Evolutionary conservation across 1,140 invertebrate genomes (phyloP), one percentile per base, ranked within the genome.

Genomic region (Elymnias hypermnestra): DNA sequence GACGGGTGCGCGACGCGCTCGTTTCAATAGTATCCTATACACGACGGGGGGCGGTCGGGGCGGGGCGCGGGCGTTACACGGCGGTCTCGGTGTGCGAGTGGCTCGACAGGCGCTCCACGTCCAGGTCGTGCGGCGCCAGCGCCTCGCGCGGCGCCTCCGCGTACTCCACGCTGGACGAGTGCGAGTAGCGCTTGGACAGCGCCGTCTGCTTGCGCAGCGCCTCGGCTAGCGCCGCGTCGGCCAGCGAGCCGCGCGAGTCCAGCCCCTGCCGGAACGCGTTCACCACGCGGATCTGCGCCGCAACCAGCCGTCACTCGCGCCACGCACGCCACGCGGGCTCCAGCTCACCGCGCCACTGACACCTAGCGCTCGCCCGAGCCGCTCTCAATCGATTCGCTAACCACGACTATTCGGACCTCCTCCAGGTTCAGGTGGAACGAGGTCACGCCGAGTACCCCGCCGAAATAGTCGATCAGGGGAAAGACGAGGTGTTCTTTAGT

Each of bases 241-340:
- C 94, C 88, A 94, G 94, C 88, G 98, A 96, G 81, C 94, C 93
- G 78, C 95, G 94, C 88, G 94, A 91, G 90, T 98, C 97, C 89
- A 98, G 91, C 85, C 96, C 97, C 92, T 98, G 96, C 87, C 97
- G 96, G 91, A 98, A 98, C 89, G 97, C 97, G 91, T 98, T 98
- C 89, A 98, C 96, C 91, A 98, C 97, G 90, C 97, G 96, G 88
- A 98, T 98, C 96, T 83, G 74, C 77, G 53, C 54, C 28, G 14
- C 33, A 57, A 49, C 49, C 26, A 18, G 39, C 51, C 45, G 14
- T 41, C 10, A 38, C 26, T 21, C 18, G 25, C 46, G 25, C 28
- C 33, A 36, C 52, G 13, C 59, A 15, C 52, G 33, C 53, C 13
- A 21, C 29, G 18, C 49, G 25, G 53, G 41, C 50, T 25, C 37